Evolutionary conservation across 2,797 vertebrate species (phyloP).

Genomic region (Micromesistius poutassou): DNA sequence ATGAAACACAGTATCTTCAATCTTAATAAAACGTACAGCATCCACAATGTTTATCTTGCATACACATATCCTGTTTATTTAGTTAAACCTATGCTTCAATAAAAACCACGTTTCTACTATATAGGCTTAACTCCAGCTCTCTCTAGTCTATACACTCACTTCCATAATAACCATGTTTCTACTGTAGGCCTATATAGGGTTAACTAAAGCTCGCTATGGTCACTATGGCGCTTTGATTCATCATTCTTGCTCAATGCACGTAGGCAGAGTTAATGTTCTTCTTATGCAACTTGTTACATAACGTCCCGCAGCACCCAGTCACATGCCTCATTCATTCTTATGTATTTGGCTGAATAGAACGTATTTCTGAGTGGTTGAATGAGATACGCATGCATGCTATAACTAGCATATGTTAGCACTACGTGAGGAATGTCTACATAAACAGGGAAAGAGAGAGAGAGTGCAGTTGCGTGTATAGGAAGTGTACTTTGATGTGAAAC

Average conservation of each 20-base stretch:
- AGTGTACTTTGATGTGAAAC: not conserved
- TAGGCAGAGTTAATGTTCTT: not conserved
- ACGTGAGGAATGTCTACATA: not conserved
- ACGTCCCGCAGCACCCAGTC: not conserved
- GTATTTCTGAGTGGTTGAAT: not conserved
- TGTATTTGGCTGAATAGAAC: not conserved
- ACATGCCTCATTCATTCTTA: not conserved
- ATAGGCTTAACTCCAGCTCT: not conserved
- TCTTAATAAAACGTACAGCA: too few species aligned
- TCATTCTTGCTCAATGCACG: not conserved
- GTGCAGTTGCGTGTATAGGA: not conserved
- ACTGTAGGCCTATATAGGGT: not conserved
- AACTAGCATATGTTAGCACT: not conserved
- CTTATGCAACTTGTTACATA: not conserved
- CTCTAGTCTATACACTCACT: too few species aligned
- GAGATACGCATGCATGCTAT: too few species aligned
- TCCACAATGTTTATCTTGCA: too few species aligned
- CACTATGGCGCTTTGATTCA: not conserved
- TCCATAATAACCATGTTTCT: too few species aligned
- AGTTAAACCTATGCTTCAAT: too few species aligned
- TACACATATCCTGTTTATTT: too few species aligned
- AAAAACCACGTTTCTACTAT: not conserved
- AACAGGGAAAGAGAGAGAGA: not conserved
- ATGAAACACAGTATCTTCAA: not conserved
- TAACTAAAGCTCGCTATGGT: not conserved